phyloP scores from a whole-genome alignment of 1,140 invertebrate species.

The Sinella curviseta region DNA sequence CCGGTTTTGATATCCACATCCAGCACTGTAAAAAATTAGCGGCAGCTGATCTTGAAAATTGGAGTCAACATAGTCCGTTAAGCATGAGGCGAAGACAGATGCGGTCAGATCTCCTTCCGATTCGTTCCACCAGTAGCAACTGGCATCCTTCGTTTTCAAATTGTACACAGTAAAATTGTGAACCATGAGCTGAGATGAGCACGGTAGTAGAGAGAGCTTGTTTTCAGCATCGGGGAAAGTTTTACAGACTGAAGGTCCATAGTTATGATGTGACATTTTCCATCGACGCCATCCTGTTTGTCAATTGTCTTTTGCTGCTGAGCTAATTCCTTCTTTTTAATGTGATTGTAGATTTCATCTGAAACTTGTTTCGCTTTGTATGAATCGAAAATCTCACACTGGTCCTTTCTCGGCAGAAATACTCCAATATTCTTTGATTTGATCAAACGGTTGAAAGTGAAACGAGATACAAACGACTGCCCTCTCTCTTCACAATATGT shows the following conservation, averaged over 20 bases:
- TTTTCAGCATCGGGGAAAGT: conserved; percentile 50
- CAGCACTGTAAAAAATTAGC: too few relatives aligned
- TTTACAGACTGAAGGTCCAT: conserved; percentile 52
- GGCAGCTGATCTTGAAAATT: too few relatives aligned
- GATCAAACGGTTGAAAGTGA: too few relatives aligned
- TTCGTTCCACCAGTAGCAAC: too few relatives aligned
- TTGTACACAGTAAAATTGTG: conserved; percentile 54
- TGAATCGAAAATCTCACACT: not conserved
- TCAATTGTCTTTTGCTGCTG: not conserved
- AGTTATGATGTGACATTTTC: conserved; percentile 39
- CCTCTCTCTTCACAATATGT: too few relatives aligned
- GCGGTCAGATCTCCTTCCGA: too few relatives aligned
- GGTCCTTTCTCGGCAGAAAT: not conserved
- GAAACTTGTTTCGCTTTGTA: not conserved
- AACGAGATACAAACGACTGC: too few relatives aligned
- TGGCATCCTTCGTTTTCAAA: conserved; percentile 20
- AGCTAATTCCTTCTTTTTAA: not conserved
- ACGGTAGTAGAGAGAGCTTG: conserved; percentile 51
- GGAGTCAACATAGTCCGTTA: too few relatives aligned
- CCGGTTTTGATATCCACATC: conserved; percentile 20
- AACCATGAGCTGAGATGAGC: conserved; percentile 52
- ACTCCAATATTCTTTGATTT: not conserved
- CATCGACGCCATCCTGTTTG: not conserved
- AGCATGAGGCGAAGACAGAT: too few relatives aligned
- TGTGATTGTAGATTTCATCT: not conserved